Evolutionary conservation across 35 echinoderm and acorn worm species (phyloP).

Genomic region (Ophioderma brevispina): DNA sequence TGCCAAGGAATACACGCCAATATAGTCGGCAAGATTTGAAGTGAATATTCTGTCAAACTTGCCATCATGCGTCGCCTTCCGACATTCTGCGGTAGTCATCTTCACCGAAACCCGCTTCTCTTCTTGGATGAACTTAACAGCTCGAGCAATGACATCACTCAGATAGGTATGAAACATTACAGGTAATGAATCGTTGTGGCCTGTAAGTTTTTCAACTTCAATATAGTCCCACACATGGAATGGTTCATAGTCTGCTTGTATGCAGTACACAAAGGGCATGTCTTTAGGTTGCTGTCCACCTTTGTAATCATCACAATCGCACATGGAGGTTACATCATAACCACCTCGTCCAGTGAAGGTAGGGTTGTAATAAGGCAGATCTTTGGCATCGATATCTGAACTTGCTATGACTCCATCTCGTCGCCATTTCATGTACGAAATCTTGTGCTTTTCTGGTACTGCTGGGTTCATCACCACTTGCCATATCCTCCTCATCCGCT

Average conservation of each 20-base stretch:
- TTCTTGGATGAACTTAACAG: constrained; percentile 23
- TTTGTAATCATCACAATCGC: background rate
- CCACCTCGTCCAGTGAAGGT: constrained; percentile 36
- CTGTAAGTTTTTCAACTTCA: constrained; percentile 17
- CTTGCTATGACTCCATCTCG: background rate
- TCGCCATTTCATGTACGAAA: constrained; percentile 16
- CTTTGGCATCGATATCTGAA: background rate
- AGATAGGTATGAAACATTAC: constrained; percentile 42
- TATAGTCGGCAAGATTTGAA: constrained; percentile 52
- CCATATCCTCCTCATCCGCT: constrained; percentile 4
- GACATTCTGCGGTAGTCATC: constrained; percentile 16
- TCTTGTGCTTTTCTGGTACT: background rate
- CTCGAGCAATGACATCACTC: background rate
- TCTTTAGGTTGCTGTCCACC: background rate
- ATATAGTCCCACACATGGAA: constrained; percentile 67
- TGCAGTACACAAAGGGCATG: constrained; percentile 37
- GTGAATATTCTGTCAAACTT: constrained; percentile 65
- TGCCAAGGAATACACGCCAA: background rate
- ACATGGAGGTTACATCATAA: background rate
- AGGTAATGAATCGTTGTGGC: background rate
- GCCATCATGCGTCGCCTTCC: background rate
- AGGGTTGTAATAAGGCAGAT: constrained; percentile 45
- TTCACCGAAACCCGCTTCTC: constrained; percentile 22
- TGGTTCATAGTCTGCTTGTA: background rate
- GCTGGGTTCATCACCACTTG: background rate